Evolutionary conservation across 1,140 invertebrate genomes (phyloP).

Genomic region (Lepidurus couesii): DNA sequence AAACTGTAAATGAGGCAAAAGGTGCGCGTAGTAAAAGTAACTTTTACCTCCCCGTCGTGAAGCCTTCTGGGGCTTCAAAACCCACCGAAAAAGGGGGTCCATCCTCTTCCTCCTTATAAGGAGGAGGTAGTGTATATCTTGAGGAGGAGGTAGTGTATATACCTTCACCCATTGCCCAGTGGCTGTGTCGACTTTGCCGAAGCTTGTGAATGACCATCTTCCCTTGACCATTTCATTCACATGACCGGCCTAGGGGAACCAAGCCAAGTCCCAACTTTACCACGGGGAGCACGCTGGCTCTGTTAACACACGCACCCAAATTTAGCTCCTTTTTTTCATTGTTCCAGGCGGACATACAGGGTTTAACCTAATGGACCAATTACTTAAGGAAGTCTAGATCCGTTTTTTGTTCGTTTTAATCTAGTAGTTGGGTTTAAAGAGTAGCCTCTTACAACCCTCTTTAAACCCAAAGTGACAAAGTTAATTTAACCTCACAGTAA

Average conservation of each 20-base stretch:
- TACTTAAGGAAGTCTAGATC: too few species aligned
- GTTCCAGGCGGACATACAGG: too few species aligned
- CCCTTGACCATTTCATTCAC: constrained; percentile 17
- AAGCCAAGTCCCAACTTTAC: not conserved
- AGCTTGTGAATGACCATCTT: constrained; percentile 18
- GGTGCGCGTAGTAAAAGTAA: constrained; percentile 10
- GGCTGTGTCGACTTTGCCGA: not conserved
- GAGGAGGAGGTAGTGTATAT: too few species aligned
- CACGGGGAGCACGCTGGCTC: not conserved
- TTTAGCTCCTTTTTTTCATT: not conserved
- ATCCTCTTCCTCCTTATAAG: not conserved
- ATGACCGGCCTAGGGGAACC: constrained; percentile 17
- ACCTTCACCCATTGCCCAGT: too few species aligned
- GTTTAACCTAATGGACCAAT: not conserved
- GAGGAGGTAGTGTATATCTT: too few species aligned
- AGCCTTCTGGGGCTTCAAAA: not conserved
- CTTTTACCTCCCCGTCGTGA: constrained; percentile 3
- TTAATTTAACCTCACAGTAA: too few species aligned
- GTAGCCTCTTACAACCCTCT: too few species aligned
- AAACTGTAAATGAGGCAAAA: not conserved
- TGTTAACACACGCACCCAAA: constrained; percentile 5
- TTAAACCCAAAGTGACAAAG: too few species aligned
- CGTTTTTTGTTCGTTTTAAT: too few species aligned
- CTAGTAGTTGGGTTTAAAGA: too few species aligned
- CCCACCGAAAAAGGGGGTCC: not conserved